phyloP scores from a whole-genome alignment of 2,888 invertebrate genomes.

The Tachina grossa region DNA sequence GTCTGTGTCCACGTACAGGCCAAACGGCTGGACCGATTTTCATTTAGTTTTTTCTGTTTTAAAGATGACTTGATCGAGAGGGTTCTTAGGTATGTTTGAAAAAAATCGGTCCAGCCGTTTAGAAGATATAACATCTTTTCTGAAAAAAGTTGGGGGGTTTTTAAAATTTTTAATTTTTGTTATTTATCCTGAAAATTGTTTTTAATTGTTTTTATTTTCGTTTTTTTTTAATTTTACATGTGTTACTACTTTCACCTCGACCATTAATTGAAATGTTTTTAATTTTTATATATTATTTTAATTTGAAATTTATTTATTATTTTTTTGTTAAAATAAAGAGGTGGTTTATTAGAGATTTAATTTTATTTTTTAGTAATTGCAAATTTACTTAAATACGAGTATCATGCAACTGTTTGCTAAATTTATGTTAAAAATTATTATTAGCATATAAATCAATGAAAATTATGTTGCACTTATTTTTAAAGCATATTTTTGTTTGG shows the following conservation, averaged over 20 bases:
- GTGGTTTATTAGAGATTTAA: constrained; percentile 25
- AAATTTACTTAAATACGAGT: constrained; percentile 20
- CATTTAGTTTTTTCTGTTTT: too few species aligned
- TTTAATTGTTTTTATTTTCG: constrained; percentile 6
- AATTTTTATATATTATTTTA: too few species aligned
- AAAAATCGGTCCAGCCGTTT: too few species aligned
- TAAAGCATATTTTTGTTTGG: neutral
- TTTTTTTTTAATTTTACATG: constrained; percentile 70
- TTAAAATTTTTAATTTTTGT: too few species aligned
- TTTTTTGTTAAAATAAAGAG: neutral
- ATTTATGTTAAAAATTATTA: neutral
- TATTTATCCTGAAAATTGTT: neutral
- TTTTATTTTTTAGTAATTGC: neutral
- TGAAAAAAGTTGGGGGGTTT: too few species aligned
- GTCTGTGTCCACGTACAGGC: too few species aligned
- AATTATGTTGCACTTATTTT: constrained; percentile 13
- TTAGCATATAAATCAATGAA: neutral
- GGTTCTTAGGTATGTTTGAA: too few species aligned
- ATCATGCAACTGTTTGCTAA: neutral
- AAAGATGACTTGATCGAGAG: too few species aligned
- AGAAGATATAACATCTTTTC: too few species aligned
- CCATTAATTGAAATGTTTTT: constrained; percentile 62
- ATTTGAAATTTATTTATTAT: too few species aligned
- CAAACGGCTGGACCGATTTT: too few species aligned
- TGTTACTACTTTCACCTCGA: constrained; percentile 81